Base-by-base conservation (phyloP, 2,113 vertebrate genomes). In the Thunnus maccoyii region DNA sequence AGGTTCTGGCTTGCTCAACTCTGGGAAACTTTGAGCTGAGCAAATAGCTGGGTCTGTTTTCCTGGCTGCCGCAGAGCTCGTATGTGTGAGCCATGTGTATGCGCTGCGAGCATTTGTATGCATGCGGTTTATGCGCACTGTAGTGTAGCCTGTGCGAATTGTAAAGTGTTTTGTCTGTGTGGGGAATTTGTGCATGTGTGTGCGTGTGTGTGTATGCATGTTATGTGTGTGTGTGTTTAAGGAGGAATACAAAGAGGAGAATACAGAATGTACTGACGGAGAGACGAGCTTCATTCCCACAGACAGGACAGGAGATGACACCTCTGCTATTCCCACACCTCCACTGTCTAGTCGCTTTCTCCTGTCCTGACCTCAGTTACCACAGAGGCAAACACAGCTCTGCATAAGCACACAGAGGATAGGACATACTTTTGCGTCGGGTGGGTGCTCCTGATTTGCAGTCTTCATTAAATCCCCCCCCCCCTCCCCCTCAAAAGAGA, bases 11-110 rank as follows among this genome's bases (percentile, higher is more conserved):
- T 95, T 93, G 95, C 90, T 93, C 76, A 47, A 66, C 88, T 92
- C 92, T 95, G 94, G 94, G 94, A 95, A 95, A 94, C 89, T 93
- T 86, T 85, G 89, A 94, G 93, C 92, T 90, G 87, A 92, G 94
- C 93, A 95, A 94, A 95, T 94, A 95, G 86, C 90, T 89, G 30
- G 50, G 89, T 92, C 89, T 93, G 91, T 93, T 94, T 91, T 89
- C 90, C 91, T 91, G 91, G 83, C 90, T 86, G 82, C 68, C 30
- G 48, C 80, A 84, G 54, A 73, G n/a, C 72, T 85, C 8, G 48
- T 90, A 88, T 76, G 78, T 86, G 79, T 78, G 76, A 90, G 78
- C 78, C 81, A 51, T 89, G 86, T 89, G 85, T 73, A 27, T 46
- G 76, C 17, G 22, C 58, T 66, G 65, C 13, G 48, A 60, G 58